Evolutionary conservation across 2,888 invertebrate genomes (phyloP).

Genomic region (Pogonocherus hispidulus): DNA sequence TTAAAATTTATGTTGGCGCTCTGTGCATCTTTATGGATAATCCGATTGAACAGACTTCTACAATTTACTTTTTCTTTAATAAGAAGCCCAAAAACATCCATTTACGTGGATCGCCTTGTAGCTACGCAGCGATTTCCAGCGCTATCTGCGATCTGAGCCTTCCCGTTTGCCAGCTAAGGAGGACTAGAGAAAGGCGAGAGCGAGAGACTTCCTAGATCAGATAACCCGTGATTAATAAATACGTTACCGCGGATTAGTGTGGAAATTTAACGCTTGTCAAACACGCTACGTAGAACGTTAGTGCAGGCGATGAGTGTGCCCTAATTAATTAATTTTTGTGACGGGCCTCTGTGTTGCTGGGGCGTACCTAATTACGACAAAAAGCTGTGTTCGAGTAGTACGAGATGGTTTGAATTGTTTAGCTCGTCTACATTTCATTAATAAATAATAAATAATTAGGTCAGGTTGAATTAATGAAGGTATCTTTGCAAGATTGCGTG

Average conservation of each 20-base stretch:
- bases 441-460: no score
- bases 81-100: neutral
- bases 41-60: no score
- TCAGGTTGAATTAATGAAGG: no score
- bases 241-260: conserved; percentile 61
- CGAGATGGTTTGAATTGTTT: neutral
- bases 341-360: conserved; percentile 1
- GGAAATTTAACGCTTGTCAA: conserved; percentile 63
- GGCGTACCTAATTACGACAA: conserved; percentile 2
- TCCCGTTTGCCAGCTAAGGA: conserved; percentile 11
- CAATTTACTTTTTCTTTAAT: no score
- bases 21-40: no score
- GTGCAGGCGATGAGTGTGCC: conserved; percentile 25
- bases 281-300: conserved; percentile 49
- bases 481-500: no score
- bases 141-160: conserved; percentile 44
- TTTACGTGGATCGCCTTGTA: neutral
- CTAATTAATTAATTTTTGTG: conserved; percentile 31
- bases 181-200: conserved; percentile 39
- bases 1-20: no score
- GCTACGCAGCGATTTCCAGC: conserved; percentile 35
- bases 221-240: conserved; percentile 64
- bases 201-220: conserved; percentile 57
- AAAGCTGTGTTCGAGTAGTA: neutral
- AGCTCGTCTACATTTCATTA: neutral